Conservation (phyloP, 1,140 invertebrate species). For the Argopecten irradians region DNA sequence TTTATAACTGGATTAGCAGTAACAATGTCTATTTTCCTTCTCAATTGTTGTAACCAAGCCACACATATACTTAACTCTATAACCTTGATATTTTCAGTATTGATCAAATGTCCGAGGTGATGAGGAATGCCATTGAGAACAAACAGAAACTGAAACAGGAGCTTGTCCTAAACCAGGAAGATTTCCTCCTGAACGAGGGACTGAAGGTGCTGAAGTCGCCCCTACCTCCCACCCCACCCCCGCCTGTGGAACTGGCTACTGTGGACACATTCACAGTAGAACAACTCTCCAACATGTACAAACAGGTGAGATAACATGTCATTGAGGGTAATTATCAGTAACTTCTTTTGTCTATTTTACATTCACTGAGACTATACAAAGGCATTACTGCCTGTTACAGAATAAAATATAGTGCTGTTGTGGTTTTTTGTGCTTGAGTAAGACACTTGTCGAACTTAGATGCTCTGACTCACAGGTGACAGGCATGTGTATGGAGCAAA, state of each 20-base stretch:
- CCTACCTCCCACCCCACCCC: constrained; percentile 64
- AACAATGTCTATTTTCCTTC: too few species aligned
- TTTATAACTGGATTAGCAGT: too few species aligned
- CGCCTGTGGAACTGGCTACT: constrained; percentile 63
- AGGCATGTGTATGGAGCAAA: too few species aligned
- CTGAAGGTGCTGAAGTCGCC: constrained; percentile 71
- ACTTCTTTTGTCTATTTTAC: neutral
- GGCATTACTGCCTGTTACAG: too few species aligned
- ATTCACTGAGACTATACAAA: too few species aligned
- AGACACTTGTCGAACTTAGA: too few species aligned
- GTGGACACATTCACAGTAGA: constrained; percentile 73
- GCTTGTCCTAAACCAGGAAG: constrained; percentile 71
- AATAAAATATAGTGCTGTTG: too few species aligned
- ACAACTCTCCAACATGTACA: constrained; percentile 67
- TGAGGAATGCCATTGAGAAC: constrained; percentile 72
- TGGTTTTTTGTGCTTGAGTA: too few species aligned
- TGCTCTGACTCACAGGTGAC: too few species aligned
- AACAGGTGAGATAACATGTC: constrained; percentile 64
- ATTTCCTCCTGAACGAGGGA: constrained; percentile 75
- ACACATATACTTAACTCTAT: too few species aligned
- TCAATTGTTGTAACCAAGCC: too few species aligned
- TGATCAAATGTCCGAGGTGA: constrained; percentile 74
- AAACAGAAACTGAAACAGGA: constrained; percentile 70
- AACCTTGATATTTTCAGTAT: too few species aligned
- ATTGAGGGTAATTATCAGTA: neutral